Conservation (phyloP, 2,797 vertebrate species). For the Phyllotis vaccarum region DNA sequence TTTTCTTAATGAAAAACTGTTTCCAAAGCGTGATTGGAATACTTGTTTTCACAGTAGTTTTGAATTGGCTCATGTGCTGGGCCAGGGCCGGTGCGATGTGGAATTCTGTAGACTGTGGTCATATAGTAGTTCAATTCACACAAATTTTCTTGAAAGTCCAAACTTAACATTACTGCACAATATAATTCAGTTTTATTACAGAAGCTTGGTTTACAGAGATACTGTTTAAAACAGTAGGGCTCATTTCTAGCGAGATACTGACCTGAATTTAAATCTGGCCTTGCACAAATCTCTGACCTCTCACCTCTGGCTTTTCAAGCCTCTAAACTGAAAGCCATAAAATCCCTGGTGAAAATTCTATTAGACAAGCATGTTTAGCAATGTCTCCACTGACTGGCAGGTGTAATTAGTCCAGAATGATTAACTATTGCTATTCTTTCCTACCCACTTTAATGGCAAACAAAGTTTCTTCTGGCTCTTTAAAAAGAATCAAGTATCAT, state of each 20-base stretch:
- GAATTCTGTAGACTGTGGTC: constrained; percentile 40
- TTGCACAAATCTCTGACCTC: constrained; percentile 41
- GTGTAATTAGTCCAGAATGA: constrained; percentile 11
- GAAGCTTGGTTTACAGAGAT: neutral
- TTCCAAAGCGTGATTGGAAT: neutral
- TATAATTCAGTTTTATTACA: constrained; percentile 52
- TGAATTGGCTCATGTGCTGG: neutral
- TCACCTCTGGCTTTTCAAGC: constrained; percentile 49
- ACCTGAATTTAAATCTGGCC: constrained; percentile 57
- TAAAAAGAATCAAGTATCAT: constrained; percentile 17
- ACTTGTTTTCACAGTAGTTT: neutral
- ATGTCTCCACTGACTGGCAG: neutral
- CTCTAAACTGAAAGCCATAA: constrained; percentile 33
- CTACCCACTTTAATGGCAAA: constrained; percentile 39
- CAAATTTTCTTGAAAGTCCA: constrained; percentile 44
- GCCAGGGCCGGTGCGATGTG: neutral
- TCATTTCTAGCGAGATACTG: constrained; percentile 22
- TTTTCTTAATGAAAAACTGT: constrained; percentile 33
- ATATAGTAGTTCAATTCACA: constrained; percentile 38
- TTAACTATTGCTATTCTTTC: neutral
- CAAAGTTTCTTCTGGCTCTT: constrained; percentile 29
- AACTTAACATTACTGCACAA: constrained; percentile 27
- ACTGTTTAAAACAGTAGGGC: constrained; percentile 21
- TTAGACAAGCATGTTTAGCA: constrained; percentile 1
- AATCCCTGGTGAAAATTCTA: constrained; percentile 16